These are phyloP conservation scores for Tachysurus vachellii DNA, from an alignment of 2,113 vertebrate genomes.

Conservation along the genomic window DNA sequence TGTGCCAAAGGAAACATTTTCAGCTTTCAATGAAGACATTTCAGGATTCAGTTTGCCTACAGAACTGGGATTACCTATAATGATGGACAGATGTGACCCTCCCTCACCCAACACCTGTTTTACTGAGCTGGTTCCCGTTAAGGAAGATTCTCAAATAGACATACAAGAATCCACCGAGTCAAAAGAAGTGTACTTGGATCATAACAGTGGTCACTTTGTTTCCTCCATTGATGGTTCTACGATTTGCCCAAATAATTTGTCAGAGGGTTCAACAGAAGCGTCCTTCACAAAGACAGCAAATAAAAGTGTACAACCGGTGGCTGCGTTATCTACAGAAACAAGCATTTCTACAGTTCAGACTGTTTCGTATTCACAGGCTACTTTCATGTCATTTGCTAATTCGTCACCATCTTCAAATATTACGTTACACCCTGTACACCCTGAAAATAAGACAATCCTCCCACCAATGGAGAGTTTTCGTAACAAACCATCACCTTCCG, in stretches of 20 bases:
- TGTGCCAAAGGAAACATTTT: conserved; percentile 56
- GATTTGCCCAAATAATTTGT: conserved; percentile 60
- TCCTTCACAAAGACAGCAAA: conserved; percentile 49
- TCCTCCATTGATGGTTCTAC: conserved; percentile 59
- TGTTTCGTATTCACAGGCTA: conserved; percentile 48
- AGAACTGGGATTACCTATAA: conserved; percentile 57
- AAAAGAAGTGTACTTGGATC: conserved; percentile 61
- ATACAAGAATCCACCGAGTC: conserved; percentile 49
- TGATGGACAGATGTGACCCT: conserved; percentile 64
- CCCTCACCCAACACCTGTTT: conserved; percentile 56
- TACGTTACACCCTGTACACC: conserved; percentile 65
- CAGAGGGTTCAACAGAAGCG: conserved; percentile 33
- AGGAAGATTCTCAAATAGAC: conserved; percentile 51
- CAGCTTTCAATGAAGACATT: conserved; percentile 47
- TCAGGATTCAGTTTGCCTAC: conserved; percentile 55
- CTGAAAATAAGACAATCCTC: conserved; percentile 57
- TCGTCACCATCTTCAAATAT: conserved; percentile 61
- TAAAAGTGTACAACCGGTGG: conserved; percentile 55
- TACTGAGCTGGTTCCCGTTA: conserved; percentile 62
- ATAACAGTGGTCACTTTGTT: conserved; percentile 60
- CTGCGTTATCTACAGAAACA: conserved; percentile 51
- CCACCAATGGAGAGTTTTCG: conserved; percentile 61
- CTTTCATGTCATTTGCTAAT: conserved; percentile 57
- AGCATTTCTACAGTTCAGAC: conserved; percentile 56
- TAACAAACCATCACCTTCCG: conserved; percentile 58